Evolutionary conservation across 2,113 vertebrate genomes (phyloP).

Genomic region (Rhegmatorhina hoffmannsi): DNA sequence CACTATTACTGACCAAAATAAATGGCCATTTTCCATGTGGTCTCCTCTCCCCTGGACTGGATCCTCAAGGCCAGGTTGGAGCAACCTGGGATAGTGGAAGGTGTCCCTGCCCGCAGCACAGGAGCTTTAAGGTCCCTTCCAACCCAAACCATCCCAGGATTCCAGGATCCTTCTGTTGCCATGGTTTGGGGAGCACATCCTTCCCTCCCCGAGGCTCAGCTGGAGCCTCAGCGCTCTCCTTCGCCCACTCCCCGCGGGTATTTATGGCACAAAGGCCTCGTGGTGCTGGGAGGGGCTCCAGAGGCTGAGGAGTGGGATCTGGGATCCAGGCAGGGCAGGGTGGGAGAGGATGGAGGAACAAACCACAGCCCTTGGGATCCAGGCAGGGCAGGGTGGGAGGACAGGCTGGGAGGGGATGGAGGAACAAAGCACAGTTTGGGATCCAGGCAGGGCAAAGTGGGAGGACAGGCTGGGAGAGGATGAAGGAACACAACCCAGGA

Average conservation of each 20-base stretch:
- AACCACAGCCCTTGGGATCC: no score
- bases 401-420: no score
- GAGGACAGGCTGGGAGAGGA: background rate
- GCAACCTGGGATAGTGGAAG: background rate
- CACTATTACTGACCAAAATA: background rate
- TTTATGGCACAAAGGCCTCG: background rate
- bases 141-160: background rate
- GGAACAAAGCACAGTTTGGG: background rate
- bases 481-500: background rate
- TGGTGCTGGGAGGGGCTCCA: background rate
- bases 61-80: background rate
- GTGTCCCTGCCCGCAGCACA: background rate
- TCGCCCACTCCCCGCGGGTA: background rate
- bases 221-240: background rate
- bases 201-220: background rate
- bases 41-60: background rate
- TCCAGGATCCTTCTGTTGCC: background rate
- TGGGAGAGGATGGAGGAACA: no score
- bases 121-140: background rate
- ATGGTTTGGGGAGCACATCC: background rate
- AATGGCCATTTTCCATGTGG: rapidly evolving
- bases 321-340: no score
- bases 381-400: no score
- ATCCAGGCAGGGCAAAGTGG: background rate
- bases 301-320: background rate